Percentiles rank a stretch among this genome's conserved stretches.
Conservation (phyloP, 2,113 vertebrate genomes). For the Anoplopoma fimbria region DNA sequence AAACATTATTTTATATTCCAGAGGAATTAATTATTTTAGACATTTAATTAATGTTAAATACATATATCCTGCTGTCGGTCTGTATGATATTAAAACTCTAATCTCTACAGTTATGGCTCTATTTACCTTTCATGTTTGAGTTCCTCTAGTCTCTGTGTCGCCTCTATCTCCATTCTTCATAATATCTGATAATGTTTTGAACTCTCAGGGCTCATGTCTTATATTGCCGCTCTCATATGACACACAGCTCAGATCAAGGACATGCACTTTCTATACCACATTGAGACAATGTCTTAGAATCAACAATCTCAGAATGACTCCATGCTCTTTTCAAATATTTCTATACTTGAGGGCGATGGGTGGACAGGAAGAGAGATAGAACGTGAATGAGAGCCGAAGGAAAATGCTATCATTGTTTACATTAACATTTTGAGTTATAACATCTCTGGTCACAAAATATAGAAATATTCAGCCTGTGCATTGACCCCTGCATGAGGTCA, state of each 20-base stretch:
- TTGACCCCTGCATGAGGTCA: constrained; percentile 32
- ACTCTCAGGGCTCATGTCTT: constrained; percentile 58
- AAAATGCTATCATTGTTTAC: constrained; percentile 16
- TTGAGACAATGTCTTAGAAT: constrained; percentile 44
- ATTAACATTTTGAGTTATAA: constrained; percentile 31
- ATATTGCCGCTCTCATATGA: constrained; percentile 62
- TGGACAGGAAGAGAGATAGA: neutral
- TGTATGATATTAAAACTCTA: neutral
- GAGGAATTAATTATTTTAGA: neutral
- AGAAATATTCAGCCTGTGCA: constrained; percentile 13
- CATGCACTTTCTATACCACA: constrained; percentile 44
- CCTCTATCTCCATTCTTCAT: constrained; percentile 50
- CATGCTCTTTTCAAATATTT: constrained; percentile 24
- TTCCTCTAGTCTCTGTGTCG: constrained; percentile 33
- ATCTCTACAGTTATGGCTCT: neutral
- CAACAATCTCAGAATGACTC: constrained; percentile 10
- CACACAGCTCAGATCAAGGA: constrained; percentile 62
- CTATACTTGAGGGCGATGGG: constrained; percentile 24
- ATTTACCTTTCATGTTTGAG: neutral
- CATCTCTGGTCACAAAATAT: constrained; percentile 38
- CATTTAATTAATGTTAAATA: neutral
- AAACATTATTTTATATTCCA: too few relatives aligned
- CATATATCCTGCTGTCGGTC: neutral
- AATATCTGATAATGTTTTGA: constrained; percentile 57
- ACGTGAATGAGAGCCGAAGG: constrained; percentile 9